phyloP scores from a whole-genome alignment of 1,140 invertebrate genomes.

The Macrocentrus cingulum region DNA sequence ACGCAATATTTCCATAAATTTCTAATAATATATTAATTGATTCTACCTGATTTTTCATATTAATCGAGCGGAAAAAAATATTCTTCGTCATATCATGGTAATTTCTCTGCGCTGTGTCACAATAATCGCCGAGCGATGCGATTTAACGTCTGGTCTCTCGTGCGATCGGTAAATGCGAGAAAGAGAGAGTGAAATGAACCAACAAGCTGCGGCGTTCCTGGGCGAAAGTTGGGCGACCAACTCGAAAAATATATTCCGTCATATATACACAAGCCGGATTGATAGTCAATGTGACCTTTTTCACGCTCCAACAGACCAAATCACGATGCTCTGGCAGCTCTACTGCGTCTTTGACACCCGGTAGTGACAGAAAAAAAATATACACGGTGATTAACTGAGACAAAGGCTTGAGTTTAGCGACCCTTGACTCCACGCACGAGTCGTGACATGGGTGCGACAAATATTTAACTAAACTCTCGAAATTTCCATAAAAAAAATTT shows the following conservation, averaged over 20 bases:
- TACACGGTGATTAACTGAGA: background rate
- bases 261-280: background rate
- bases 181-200: constrained; percentile 3
- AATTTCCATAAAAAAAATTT: background rate
- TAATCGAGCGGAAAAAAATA: no score
- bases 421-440: background rate
- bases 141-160: no score
- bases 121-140: no score
- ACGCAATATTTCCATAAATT: background rate
- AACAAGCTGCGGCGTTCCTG: background rate
- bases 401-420: constrained; percentile 1
- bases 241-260: constrained; percentile 1
- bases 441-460: constrained; percentile 6
- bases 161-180: background rate
- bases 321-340: no score
- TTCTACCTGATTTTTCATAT: background rate
- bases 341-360: no score
- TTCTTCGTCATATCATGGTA: no score
- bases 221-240: background rate
- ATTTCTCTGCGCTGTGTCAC: no score
- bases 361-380: background rate
- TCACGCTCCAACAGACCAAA: background rate
- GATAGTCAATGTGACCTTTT: background rate
- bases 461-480: background rate
- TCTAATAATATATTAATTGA: background rate